Percentiles rank a stretch among this genome's conserved stretches.
phyloP scores from a whole-genome alignment of 2,113 vertebrate species.

The Tinamus guttatus region DNA sequence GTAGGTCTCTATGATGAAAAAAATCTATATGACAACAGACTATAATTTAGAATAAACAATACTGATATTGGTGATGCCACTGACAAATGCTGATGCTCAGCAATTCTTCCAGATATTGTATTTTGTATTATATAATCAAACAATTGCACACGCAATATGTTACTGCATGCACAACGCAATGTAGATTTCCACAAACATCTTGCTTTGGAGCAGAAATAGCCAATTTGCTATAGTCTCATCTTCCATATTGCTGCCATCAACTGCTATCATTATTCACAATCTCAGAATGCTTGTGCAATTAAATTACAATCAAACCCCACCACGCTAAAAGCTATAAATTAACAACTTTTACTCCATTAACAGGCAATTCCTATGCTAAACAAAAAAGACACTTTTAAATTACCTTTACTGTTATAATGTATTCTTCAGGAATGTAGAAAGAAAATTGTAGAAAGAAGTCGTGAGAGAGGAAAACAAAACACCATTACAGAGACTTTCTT shows the following conservation, averaged over 20 bases:
- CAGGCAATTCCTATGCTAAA: background rate
- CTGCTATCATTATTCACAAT: background rate
- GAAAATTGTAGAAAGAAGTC: background rate
- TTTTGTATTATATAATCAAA: background rate
- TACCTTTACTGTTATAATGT: background rate
- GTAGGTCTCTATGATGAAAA: background rate
- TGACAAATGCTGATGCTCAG: background rate
- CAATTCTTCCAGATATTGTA: background rate
- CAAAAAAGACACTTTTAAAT: background rate
- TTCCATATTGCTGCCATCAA: background rate
- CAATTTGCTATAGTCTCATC: background rate
- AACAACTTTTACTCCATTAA: background rate
- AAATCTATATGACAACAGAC: background rate
- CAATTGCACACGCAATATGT: background rate
- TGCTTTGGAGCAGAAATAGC: background rate
- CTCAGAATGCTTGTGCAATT: background rate
- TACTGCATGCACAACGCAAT: background rate
- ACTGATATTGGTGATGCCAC: fast-evolving
- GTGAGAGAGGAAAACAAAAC: background rate
- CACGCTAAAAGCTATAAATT: background rate
- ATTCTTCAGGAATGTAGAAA: background rate
- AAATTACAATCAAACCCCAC: background rate
- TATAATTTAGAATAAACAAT: background rate
- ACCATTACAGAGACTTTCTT: background rate
- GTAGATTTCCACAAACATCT: too few species aligned